A percentile compares a stretch with the other conserved stretches of the same genome.
phyloP scores from a whole-genome alignment of 2,888 invertebrate species.

The Hecatera dysodea region DNA sequence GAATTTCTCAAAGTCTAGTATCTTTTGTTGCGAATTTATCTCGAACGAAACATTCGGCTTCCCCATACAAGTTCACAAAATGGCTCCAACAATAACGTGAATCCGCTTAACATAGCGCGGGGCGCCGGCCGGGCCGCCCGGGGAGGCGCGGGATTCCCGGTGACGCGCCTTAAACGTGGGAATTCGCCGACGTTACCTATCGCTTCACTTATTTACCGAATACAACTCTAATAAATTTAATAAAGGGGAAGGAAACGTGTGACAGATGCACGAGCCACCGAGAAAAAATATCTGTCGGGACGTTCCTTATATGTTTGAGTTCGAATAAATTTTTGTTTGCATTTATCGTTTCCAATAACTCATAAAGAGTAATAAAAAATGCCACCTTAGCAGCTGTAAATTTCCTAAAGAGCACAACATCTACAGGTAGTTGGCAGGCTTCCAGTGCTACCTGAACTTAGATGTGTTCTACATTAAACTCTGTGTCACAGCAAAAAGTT shows the following conservation, averaged over 20 bases:
- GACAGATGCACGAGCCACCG: conserved; percentile 75
- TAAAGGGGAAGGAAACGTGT: conserved; percentile 83
- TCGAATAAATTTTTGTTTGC: conserved; percentile 68
- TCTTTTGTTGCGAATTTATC: conserved; percentile 65
- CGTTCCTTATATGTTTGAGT: conserved; percentile 61
- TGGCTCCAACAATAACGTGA: conserved; percentile 80
- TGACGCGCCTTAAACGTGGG: conserved; percentile 78
- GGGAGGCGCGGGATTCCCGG: conserved; percentile 80
- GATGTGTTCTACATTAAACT: conserved; percentile 80
- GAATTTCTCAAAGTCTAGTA: conserved; percentile 48
- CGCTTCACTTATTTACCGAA: conserved; percentile 83
- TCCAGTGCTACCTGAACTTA: conserved; percentile 84
- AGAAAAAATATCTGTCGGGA: conserved; percentile 67
- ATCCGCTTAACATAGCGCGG: conserved; percentile 80
- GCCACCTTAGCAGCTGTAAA: conserved; percentile 75
- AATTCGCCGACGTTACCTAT: conserved; percentile 78
- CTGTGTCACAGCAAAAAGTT: conserved; percentile 75
- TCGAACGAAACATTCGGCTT: conserved; percentile 67
- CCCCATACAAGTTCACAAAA: conserved; percentile 77
- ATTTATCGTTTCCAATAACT: conserved; percentile 74
- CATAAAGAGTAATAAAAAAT: conserved; percentile 71
- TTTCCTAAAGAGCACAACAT: conserved; percentile 78
- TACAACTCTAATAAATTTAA: conserved; percentile 86
- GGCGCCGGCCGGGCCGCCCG: conserved; percentile 68
- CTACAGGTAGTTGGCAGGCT: conserved; percentile 89